Evolutionary conservation across 2,888 invertebrate species (phyloP).

Genomic region (Lamellibrachia columna): DNA sequence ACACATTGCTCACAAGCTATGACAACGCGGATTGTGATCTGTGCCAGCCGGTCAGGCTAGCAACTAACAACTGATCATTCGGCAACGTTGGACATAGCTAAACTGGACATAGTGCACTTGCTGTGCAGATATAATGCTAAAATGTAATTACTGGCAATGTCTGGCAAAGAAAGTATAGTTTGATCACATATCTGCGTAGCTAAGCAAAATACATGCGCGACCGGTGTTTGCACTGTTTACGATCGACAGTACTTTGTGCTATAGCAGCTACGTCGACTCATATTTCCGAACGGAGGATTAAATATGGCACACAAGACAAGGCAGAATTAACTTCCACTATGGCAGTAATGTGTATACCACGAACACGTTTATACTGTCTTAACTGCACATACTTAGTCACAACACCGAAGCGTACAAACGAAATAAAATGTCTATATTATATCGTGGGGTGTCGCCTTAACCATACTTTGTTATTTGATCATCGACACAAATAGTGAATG

Average conservation of each 20-base stretch:
- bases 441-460: background rate
- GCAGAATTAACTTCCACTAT: background rate
- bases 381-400: background rate
- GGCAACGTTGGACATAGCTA: background rate
- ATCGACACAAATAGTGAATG: background rate
- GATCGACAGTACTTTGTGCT: background rate
- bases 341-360: background rate
- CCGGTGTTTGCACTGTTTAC: background rate
- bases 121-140: background rate
- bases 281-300: background rate
- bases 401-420: background rate
- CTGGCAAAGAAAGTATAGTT: background rate
- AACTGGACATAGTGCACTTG: background rate
- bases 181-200: background rate
- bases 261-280: background rate
- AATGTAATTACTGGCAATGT: background rate
- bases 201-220: background rate
- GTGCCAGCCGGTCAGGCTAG: no score
- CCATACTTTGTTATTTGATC: background rate
- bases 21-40: background rate
- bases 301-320: background rate
- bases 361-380: background rate
- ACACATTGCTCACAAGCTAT: background rate
- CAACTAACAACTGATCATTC: background rate
- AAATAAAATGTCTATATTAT: no score